phyloP scores from a whole-genome alignment of 2,888 invertebrate species.

The Muschampia staudingeri region DNA sequence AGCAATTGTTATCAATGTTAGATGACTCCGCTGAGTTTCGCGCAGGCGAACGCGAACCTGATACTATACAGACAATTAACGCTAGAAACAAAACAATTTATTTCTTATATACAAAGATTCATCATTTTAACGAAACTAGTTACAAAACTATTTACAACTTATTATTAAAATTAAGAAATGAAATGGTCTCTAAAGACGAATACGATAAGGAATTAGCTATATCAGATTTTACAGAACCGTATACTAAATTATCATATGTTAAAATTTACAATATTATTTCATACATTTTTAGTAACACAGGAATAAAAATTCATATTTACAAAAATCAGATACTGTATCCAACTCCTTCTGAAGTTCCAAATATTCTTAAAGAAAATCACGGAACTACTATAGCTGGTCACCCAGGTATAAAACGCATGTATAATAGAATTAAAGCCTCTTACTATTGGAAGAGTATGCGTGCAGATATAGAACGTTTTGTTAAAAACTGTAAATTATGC shows the following conservation, averaged over 20 bases:
- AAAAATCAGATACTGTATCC: no score
- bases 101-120: background rate
- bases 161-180: background rate
- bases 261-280: background rate
- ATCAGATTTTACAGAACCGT: no score
- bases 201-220: slow-evolving; percentile 1
- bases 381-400: slow-evolving; percentile 57
- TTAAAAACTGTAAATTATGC: slow-evolving; percentile 47
- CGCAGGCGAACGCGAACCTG: slow-evolving; percentile 15
- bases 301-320: no score
- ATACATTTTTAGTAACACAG: no score
- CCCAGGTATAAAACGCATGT: slow-evolving; percentile 39
- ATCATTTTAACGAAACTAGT: background rate
- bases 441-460: slow-evolving; percentile 49
- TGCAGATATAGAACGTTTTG: slow-evolving; percentile 52
- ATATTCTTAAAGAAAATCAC: slow-evolving; percentile 52
- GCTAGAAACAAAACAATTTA: background rate
- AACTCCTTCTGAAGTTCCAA: no score
- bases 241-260: slow-evolving; percentile 16
- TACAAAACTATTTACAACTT: background rate
- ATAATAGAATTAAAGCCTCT: slow-evolving; percentile 35
- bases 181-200: background rate
- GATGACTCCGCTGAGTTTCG: slow-evolving; percentile 4
- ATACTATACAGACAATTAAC: slow-evolving; percentile 28
- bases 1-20: slow-evolving; percentile 6